Evolutionary conservation across 2,888 invertebrate genomes (phyloP), one percentile per base, ranked within the genome.

Genomic region (Antheraea assamensis): DNA sequence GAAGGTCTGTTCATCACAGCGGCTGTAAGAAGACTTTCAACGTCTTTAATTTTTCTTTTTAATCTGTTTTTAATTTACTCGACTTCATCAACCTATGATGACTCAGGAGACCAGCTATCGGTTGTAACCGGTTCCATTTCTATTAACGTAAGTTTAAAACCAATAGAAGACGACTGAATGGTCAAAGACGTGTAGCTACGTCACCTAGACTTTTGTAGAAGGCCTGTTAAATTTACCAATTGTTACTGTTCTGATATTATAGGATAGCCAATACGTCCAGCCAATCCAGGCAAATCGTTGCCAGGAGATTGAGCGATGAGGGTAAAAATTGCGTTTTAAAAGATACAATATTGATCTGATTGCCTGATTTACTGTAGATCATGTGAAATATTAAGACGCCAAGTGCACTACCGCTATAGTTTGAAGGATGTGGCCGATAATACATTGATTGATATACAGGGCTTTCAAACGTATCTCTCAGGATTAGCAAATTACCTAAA

Each of bases 1-100:
- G 85, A 82, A 3, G 84, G 80, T 47, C 81, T 72, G 77, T 83
- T 90, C 85, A 92, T 89, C 74, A 91, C 86, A 2, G 91, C 91
- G 17, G 91, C 92, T 90, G 87, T 42, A 73, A 68, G 21, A 68
- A n/a, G 35, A 68, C 68, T 35, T 68, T 13, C 17, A 31, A 35
- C 68, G 31, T 68, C 35, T 68, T 68, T n/a, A 68, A 68, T 68
- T 17, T 3, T 42, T 42, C 42, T 42, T 42, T 42, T 42, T 42
- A 13, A 42, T 42, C 42, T 42, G 42, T 42, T 10, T 42, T 42
- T 58, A 24, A n/a, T 24, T 58, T 24, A 58, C 24, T n/a, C n/a
- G n/a, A n/a, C n/a, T 55, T 24, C 55, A 8, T 55, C 55, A n/a
- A 55, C 24, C 21, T 5, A 24, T 55, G n/a, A n/a, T 55, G 24